phyloP scores from a whole-genome alignment of 2,797 vertebrate genomes.

The Poecilia picta region DNA sequence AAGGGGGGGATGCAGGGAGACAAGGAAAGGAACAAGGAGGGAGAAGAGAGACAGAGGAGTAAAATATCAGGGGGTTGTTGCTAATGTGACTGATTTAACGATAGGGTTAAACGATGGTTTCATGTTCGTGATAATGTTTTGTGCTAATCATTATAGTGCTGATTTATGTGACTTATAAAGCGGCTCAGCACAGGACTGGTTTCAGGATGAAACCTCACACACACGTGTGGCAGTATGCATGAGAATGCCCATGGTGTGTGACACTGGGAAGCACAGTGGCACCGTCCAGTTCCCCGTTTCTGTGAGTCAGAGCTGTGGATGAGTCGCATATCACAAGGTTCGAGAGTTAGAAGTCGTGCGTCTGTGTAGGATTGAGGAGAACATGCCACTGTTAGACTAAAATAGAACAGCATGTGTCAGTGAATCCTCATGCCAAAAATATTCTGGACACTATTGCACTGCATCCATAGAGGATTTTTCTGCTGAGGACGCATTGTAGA shows the following conservation, averaged over 20 bases:
- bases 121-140: slow-evolving; percentile 33
- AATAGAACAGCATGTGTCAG: slow-evolving; percentile 25
- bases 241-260: slow-evolving; percentile 16
- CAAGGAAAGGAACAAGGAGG: slow-evolving; percentile 33
- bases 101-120: slow-evolving; percentile 26
- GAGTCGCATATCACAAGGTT: slow-evolving; percentile 48
- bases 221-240: slow-evolving; percentile 13
- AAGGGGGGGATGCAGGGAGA: slow-evolving; percentile 34
- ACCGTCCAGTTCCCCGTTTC: slow-evolving; percentile 1
- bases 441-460: neutral
- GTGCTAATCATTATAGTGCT: slow-evolving; percentile 25
- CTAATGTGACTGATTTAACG: slow-evolving; percentile 29
- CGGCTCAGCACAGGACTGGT: neutral
- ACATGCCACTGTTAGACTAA: slow-evolving; percentile 28
- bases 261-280: slow-evolving; percentile 31
- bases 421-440: slow-evolving; percentile 14
- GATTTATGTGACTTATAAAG: slow-evolving; percentile 13
- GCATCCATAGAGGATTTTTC: neutral
- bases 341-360: slow-evolving; percentile 35
- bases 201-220: neutral
- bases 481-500: slow-evolving; percentile 5
- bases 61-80: slow-evolving; percentile 30
- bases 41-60: slow-evolving; percentile 32
- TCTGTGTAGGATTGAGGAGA: slow-evolving; percentile 23
- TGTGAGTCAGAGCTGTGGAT: slow-evolving; percentile 60